Evolutionary conservation across 92 coral and sea anemone species (phyloP).

Genomic region (Epizoanthus ramosus): DNA sequence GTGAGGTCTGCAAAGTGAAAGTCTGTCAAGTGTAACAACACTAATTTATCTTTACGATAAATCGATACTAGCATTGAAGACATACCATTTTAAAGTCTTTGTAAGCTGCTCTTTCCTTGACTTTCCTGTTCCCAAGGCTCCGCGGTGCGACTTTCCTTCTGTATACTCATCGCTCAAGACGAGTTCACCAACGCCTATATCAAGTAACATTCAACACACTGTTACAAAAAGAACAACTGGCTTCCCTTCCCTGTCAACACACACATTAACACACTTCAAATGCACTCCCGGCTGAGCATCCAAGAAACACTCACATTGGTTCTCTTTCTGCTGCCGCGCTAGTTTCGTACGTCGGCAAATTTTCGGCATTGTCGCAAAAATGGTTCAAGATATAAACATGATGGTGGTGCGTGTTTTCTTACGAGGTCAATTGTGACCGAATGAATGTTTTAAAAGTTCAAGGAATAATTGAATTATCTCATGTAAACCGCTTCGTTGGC

Average conservation of each 20-base stretch:
- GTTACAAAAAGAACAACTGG: slow-evolving; percentile 5
- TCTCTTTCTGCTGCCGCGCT: slow-evolving; percentile 17
- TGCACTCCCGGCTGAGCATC: not conserved
- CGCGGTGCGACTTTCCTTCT: slow-evolving; percentile 47
- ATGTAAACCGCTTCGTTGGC: not conserved
- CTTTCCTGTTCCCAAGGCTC: slow-evolving; percentile 61
- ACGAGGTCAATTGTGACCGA: not conserved
- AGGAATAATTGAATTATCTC: not conserved
- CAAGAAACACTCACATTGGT: not conserved
- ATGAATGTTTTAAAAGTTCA: not conserved
- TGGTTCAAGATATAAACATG: slow-evolving; percentile 1
- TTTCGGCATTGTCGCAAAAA: slow-evolving; percentile 7
- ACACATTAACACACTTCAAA: slow-evolving; percentile 12
- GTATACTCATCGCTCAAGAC: slow-evolving; percentile 38
- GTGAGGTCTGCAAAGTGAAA: slow-evolving; percentile 6
- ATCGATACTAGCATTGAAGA: not conserved
- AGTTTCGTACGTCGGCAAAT: slow-evolving; percentile 12
- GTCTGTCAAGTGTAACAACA: slow-evolving; percentile 13
- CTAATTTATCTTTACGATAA: not conserved
- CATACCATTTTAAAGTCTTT: slow-evolving; percentile 78
- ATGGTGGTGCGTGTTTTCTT: not conserved
- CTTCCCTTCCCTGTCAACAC: slow-evolving; percentile 17
- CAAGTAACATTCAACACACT: not conserved
- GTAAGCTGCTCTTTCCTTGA: slow-evolving; percentile 83
- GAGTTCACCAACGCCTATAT: slow-evolving; percentile 36